Conservation (phyloP, 2,888 invertebrate species). For the Gymnoscelis rufifasciata region DNA sequence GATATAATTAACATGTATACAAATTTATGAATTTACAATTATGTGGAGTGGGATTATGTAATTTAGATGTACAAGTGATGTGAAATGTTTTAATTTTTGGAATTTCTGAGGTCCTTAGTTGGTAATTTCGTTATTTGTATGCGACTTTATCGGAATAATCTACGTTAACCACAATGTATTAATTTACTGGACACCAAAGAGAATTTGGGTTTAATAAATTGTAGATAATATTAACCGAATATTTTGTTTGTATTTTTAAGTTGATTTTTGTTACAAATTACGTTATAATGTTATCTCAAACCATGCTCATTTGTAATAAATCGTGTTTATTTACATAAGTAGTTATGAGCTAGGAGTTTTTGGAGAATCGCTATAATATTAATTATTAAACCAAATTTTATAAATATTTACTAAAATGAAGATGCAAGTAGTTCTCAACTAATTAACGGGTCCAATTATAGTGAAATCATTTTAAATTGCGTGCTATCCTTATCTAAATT, state of each 20-base stretch:
- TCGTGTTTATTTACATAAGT: too few relatives aligned
- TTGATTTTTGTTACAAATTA: too few relatives aligned
- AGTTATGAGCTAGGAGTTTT: too few relatives aligned
- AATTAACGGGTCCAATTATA: background rate
- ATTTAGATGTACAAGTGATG: conserved; percentile 5
- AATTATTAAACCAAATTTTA: too few relatives aligned
- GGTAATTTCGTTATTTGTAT: conserved; percentile 6
- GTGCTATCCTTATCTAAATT: background rate
- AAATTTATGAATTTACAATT: conserved; percentile 18
- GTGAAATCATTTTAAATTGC: background rate
- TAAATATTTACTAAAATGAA: too few relatives aligned
- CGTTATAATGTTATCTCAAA: too few relatives aligned
- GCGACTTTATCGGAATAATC: background rate
- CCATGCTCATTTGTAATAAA: too few relatives aligned
- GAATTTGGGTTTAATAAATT: background rate
- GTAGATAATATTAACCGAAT: too few relatives aligned
- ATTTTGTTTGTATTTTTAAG: too few relatives aligned
- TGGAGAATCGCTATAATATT: too few relatives aligned
- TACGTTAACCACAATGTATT: background rate
- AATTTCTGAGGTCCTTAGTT: background rate
- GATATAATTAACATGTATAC: conserved; percentile 18
- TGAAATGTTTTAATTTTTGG: conserved; percentile 19
- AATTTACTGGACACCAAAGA: background rate
- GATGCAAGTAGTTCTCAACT: background rate
- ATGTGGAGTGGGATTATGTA: conserved; percentile 9